These are phyloP conservation scores for Pyrocephalus nanus DNA, from an alignment of 2,797 vertebrate species.

Conservation along the genomic window DNA sequence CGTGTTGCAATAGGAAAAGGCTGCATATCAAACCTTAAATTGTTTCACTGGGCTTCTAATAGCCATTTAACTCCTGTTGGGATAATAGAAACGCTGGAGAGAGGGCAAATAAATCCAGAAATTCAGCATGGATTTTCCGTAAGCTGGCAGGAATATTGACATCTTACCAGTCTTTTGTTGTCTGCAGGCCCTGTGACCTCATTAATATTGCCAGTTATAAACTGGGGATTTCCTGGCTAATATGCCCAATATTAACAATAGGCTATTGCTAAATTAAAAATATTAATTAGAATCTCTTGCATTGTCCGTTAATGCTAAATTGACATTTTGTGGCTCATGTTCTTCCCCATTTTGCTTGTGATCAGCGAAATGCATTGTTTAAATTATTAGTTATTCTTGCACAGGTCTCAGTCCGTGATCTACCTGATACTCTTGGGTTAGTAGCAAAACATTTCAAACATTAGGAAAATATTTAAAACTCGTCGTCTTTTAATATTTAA, in stretches of 20 bases:
- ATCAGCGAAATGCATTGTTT: background rate
- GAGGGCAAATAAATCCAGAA: background rate
- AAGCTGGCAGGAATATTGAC: background rate
- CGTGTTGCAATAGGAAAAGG: background rate
- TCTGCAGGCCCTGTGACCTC: background rate
- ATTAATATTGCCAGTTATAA: background rate
- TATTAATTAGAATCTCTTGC: background rate
- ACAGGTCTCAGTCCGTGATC: background rate
- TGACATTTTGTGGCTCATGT: background rate
- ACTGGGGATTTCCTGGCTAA: background rate
- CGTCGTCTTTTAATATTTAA: too few relatives aligned
- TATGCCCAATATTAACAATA: background rate
- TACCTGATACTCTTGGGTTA: too few relatives aligned
- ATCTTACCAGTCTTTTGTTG: background rate
- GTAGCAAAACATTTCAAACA: too few relatives aligned
- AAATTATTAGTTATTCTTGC: background rate
- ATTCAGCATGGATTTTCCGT: background rate
- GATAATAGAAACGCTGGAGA: background rate
- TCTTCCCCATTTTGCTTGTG: background rate
- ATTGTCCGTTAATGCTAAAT: background rate
- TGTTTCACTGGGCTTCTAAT: background rate
- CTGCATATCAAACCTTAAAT: background rate
- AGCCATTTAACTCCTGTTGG: accelerated
- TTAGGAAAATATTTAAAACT: background rate
- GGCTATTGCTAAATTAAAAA: background rate